Conservation (phyloP, 2,113 vertebrate genomes). For the Dolichotis patagonum region DNA sequence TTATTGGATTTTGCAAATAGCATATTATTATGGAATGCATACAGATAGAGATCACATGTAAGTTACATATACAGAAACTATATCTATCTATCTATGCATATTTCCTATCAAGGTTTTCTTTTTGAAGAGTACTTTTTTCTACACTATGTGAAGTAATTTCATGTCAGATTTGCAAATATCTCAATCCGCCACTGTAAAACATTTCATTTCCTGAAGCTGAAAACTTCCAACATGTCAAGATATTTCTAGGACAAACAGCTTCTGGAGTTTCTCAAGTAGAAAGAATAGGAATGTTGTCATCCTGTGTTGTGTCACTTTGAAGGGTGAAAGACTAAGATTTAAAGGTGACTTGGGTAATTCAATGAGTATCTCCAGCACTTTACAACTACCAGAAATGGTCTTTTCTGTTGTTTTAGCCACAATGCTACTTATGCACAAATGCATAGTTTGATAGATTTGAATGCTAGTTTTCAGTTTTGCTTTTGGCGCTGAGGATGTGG, state of each 20-base stretch:
- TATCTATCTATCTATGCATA: not conserved
- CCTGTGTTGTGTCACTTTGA: constrained; percentile 65
- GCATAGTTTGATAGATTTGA: not conserved
- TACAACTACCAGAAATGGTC: not conserved
- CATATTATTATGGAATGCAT: not conserved
- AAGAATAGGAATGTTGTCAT: constrained; percentile 67
- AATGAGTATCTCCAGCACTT: not conserved
- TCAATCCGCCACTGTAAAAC: not conserved
- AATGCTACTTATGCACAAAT: not conserved
- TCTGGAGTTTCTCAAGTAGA: constrained; percentile 74
- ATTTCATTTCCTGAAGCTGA: constrained; percentile 74
- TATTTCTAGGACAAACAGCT: constrained; percentile 71
- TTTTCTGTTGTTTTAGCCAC: constrained; percentile 16
- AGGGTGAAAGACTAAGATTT: constrained; percentile 56
- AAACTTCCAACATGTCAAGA: constrained; percentile 75
- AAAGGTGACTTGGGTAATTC: constrained; percentile 49
- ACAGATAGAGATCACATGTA: not conserved
- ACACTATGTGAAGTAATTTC: constrained; percentile 47
- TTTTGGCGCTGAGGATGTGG: not conserved
- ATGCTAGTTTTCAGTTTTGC: not conserved
- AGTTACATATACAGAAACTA: not conserved
- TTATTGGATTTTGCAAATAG: not conserved
- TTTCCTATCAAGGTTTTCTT: constrained; percentile 44
- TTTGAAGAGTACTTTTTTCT: constrained; percentile 32
- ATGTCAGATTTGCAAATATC: constrained; percentile 62